Percentiles rank a stretch among this genome's conserved stretches.
Conservation (phyloP, 2,113 vertebrate genomes). For the Hydropotes inermis region DNA sequence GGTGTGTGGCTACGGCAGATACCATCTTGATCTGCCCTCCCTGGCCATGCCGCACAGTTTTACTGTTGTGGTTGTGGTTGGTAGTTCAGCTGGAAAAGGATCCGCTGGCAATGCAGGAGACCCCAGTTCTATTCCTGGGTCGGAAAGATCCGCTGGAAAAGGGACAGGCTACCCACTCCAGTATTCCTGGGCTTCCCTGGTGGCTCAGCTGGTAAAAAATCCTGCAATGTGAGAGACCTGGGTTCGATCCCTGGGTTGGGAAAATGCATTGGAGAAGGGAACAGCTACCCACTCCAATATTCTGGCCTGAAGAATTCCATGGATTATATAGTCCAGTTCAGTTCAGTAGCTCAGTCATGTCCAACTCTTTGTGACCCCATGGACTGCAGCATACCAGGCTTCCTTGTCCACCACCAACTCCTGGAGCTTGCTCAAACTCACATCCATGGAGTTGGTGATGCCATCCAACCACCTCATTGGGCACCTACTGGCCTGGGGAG, state of each 20-base stretch:
- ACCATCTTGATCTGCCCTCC: not conserved
- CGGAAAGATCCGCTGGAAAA: rapidly evolving
- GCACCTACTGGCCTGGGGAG: not conserved
- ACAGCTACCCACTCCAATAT: not conserved
- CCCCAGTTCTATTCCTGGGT: not conserved
- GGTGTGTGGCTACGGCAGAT: not conserved
- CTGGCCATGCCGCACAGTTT: not conserved
- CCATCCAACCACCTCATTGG: not conserved
- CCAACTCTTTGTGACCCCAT: not conserved
- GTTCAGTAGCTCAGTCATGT: not conserved
- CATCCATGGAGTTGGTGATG: not conserved
- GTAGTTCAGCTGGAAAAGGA: not conserved
- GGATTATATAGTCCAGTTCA: not conserved
- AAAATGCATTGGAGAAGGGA: not conserved
- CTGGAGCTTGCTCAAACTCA: not conserved
- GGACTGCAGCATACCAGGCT: not conserved
- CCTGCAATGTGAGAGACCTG: not conserved
- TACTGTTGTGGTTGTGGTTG: not conserved
- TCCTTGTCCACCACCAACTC: not conserved
- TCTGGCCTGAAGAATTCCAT: not conserved
- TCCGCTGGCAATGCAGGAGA: not conserved
- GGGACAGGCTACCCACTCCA: not conserved
- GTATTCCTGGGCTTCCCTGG: not conserved
- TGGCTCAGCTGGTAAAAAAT: not conserved
- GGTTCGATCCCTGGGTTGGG: not conserved